These are phyloP conservation scores for Stratiolaelaps scimitus DNA, from an alignment of 1,140 invertebrate genomes.

Conservation along the genomic window DNA sequence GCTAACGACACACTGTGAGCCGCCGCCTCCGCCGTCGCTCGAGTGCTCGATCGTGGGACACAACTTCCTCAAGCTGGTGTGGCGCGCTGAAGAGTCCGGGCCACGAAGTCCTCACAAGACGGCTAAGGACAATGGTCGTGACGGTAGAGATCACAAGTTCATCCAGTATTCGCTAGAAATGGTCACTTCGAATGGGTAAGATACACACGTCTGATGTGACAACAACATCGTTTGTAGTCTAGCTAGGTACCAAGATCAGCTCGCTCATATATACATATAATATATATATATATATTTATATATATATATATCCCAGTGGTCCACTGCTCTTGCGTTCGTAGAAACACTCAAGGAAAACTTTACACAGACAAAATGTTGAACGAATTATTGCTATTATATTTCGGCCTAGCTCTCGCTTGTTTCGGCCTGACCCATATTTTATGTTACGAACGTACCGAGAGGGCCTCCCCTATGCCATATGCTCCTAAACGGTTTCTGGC, in stretches of 20 bases:
- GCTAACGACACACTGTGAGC: slow-evolving; percentile 56
- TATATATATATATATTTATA: too few species aligned
- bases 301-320: too few species aligned
- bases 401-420: background rate
- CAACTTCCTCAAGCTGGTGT: slow-evolving; percentile 70
- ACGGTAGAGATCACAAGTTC: slow-evolving; percentile 52
- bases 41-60: slow-evolving; percentile 57
- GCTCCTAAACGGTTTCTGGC: background rate
- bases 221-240: too few species aligned
- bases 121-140: slow-evolving; percentile 35
- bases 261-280: too few species aligned
- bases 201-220: background rate
- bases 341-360: too few species aligned
- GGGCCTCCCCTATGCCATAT: too few species aligned
- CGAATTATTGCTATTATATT: background rate
- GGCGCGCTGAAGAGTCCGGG: slow-evolving; percentile 45
- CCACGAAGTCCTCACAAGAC: slow-evolving; percentile 25
- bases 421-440: background rate
- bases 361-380: too few species aligned
- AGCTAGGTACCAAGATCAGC: too few species aligned
- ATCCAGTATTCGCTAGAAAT: slow-evolving; percentile 66
- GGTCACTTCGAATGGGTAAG: slow-evolving; percentile 44
- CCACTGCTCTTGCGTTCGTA: too few species aligned
- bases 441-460: background rate
- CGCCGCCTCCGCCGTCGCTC: slow-evolving; percentile 58